Percentiles rank a stretch among this genome's conserved stretches.
Evolutionary conservation across 1,140 invertebrate species (phyloP).

Genomic region (Hycleus phaleratus): DNA sequence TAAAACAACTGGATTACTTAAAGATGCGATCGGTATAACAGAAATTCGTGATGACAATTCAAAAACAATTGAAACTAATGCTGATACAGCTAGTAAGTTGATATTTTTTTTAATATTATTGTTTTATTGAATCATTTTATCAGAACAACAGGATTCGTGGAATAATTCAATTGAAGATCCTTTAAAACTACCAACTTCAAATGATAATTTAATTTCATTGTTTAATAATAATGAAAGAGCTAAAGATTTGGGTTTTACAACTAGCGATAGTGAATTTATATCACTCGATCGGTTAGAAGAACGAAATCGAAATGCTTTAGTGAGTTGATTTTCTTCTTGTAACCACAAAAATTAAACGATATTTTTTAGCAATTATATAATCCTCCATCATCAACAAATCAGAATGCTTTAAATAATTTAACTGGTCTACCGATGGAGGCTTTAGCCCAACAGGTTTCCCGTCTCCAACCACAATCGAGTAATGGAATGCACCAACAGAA

Average conservation of each 20-base stretch:
- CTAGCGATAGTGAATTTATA: conserved; percentile 37
- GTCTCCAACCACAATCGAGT: conserved; percentile 29
- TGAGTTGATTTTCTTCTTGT: conserved; percentile 17
- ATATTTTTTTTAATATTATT: too few relatives aligned
- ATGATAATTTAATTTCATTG: conserved; percentile 31
- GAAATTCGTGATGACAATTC: conserved; percentile 36
- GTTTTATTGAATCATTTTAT: too few relatives aligned
- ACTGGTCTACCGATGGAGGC: conserved; percentile 38
- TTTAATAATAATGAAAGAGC: conserved; percentile 37
- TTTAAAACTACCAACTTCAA: conserved; percentile 30
- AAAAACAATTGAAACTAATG: conserved; percentile 19
- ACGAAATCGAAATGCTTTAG: conserved; percentile 31
- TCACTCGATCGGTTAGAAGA: conserved; percentile 35
- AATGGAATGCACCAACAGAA: conserved; percentile 39
- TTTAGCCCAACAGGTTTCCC: conserved; percentile 37
- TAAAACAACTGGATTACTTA: conserved; percentile 35
- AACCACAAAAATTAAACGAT: neutral
- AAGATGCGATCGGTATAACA: conserved; percentile 34
- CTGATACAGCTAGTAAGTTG: neutral
- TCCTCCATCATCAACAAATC: conserved; percentile 14
- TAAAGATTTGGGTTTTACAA: conserved; percentile 38
- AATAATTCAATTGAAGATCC: conserved; percentile 31
- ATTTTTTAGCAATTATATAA: conserved; percentile 37
- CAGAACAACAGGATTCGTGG: neutral
- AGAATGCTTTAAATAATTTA: conserved; percentile 30